A percentile compares a stretch with the other conserved stretches of the same genome.
Evolutionary conservation across 1,140 invertebrate genomes (phyloP).

Genomic region (Amyelois transitella): DNA sequence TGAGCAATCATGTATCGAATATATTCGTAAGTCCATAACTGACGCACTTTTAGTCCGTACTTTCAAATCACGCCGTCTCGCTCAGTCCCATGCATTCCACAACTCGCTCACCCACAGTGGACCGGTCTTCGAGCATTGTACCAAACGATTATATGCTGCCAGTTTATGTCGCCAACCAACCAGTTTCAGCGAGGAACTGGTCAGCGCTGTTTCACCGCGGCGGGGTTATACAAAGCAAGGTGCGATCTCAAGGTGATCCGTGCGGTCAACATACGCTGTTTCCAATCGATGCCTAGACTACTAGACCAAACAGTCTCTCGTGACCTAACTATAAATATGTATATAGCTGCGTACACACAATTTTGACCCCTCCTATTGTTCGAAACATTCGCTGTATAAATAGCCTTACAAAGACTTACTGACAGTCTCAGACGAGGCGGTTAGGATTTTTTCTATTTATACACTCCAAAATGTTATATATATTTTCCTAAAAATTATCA

Average conservation of each 20-base stretch:
- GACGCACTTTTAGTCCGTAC: conserved; percentile 39
- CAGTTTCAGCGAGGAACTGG: conserved; percentile 27
- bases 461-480: no score
- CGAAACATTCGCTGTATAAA: background rate
- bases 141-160: conserved; percentile 50
- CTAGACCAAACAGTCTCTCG: conserved; percentile 53
- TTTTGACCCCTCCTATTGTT: background rate
- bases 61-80: conserved; percentile 63
- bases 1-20: conserved; percentile 16
- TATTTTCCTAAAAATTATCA: no score
- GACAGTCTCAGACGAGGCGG: no score
- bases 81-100: conserved; percentile 68
- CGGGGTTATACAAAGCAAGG: conserved; percentile 54
- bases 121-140: conserved; percentile 66
- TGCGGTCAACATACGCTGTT: conserved; percentile 64
- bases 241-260: conserved; percentile 69
- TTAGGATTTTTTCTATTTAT: no score
- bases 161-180: conserved; percentile 33
- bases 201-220: conserved; percentile 29
- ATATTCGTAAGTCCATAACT: conserved; percentile 41
- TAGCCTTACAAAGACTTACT: no score
- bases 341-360: background rate
- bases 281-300: conserved; percentile 54
- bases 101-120: conserved; percentile 69
- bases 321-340: conserved; percentile 47